Evolutionary conservation across 2,888 invertebrate species (phyloP).

Genomic region (Metacarcinus magister): DNA sequence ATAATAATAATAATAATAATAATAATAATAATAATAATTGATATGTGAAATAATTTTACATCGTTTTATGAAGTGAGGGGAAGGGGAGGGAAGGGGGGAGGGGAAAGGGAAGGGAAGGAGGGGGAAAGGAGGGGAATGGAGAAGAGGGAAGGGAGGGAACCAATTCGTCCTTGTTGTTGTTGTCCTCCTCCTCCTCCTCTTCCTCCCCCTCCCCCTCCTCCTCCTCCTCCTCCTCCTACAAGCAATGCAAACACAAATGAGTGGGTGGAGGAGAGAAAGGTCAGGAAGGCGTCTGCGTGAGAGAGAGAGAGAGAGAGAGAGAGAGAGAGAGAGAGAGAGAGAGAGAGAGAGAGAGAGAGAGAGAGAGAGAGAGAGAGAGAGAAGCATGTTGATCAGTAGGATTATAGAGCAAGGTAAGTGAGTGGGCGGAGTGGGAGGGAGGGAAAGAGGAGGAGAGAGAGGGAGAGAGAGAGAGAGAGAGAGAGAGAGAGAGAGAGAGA

Average conservation of each 20-base stretch:
- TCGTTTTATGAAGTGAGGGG: background rate
- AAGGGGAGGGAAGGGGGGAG: background rate
- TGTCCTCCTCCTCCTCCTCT: background rate
- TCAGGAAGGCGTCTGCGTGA: background rate
- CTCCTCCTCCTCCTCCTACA: background rate
- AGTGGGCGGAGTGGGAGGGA: background rate
- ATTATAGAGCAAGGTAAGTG: constrained; percentile 6
- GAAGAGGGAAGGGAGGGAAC: background rate
- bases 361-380: too few species aligned
- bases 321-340: too few species aligned
- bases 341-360: too few species aligned
- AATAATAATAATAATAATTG: background rate
- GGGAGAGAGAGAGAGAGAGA: background rate
- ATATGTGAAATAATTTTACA: background rate
- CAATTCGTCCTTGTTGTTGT: background rate
- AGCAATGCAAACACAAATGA: background rate
- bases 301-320: too few species aligned
- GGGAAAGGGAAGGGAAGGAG: background rate
- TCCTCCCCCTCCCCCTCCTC: background rate
- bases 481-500: background rate
- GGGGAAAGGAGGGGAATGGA: background rate
- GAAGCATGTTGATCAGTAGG: background rate
- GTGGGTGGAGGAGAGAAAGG: constrained; percentile 10
- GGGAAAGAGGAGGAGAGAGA: background rate
- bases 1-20: background rate